Evolutionary conservation across 2,797 vertebrate species (phyloP).

Genomic region (Petrocephalus schoutedeni): DNA sequence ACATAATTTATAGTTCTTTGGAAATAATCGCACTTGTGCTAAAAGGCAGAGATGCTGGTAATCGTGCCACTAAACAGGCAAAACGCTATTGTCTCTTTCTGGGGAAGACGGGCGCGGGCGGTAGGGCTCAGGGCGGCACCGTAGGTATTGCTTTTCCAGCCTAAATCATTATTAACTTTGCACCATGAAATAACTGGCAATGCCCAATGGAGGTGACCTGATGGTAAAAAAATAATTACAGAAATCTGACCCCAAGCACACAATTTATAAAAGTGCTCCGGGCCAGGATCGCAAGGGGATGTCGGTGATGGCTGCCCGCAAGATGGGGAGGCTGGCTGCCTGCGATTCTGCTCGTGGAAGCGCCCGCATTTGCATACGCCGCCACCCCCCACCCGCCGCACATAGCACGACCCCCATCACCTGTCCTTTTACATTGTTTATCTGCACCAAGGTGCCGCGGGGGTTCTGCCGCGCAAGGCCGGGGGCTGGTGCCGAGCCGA

Average conservation of each 20-base stretch:
- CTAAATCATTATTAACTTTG: slow-evolving; percentile 26
- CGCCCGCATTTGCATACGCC: slow-evolving; percentile 15
- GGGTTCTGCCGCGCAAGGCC: slow-evolving; percentile 1
- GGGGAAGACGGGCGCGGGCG: neutral
- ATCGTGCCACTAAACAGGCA: neutral
- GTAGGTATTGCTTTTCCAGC: slow-evolving; percentile 11
- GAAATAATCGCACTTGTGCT: neutral
- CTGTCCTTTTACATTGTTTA: slow-evolving; percentile 19
- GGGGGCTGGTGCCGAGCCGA: slow-evolving; percentile 19
- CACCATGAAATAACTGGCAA: slow-evolving; percentile 24
- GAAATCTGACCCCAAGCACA: slow-evolving; percentile 19
- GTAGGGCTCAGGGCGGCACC: neutral
- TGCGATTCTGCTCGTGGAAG: neutral
- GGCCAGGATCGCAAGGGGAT: slow-evolving; percentile 16
- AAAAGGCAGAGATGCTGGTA: neutral
- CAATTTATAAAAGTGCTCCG: slow-evolving; percentile 19
- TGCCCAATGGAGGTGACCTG: slow-evolving; percentile 24
- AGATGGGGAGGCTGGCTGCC: slow-evolving; percentile 7
- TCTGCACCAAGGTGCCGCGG: slow-evolving; percentile 19
- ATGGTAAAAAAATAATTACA: slow-evolving; percentile 29
- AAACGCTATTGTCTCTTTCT: neutral
- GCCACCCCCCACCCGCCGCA: neutral
- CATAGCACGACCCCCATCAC: neutral
- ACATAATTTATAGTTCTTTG: neutral
- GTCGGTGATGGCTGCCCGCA: slow-evolving; percentile 15